These are phyloP conservation scores for Tillus elongatus DNA, from an alignment of 2,888 invertebrate genomes.

Conservation along the genomic window DNA sequence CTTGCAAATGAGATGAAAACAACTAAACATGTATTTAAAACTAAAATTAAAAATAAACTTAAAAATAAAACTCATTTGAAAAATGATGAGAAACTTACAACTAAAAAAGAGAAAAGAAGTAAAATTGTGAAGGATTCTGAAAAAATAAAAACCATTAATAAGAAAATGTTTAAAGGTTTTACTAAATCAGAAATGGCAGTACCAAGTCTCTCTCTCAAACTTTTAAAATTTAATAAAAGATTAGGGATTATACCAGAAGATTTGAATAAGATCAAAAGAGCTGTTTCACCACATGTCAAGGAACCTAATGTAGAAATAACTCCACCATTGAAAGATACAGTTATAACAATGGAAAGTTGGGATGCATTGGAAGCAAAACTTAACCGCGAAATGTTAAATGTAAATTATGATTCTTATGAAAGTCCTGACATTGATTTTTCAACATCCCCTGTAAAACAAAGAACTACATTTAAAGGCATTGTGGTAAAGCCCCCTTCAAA, in stretches of 20 bases:
- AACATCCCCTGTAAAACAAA: too few species aligned
- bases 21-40: not conserved
- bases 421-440: constrained; percentile 18
- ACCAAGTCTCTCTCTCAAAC: too few species aligned
- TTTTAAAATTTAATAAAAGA: too few species aligned
- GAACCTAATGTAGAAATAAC: constrained; percentile 8
- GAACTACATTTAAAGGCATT: too few species aligned
- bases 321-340: not conserved
- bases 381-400: constrained; percentile 29
- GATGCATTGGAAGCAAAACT: constrained; percentile 38
- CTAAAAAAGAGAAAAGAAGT: not conserved
- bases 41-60: not conserved
- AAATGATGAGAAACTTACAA: not conserved
- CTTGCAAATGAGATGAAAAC: too few species aligned
- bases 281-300: too few species aligned
- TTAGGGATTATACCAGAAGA: too few species aligned
- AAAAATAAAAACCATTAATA: not conserved
- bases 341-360: constrained; percentile 26
- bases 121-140: not conserved
- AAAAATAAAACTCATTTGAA: not conserved
- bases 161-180: not conserved
- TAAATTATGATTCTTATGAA: constrained; percentile 29
- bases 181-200: too few species aligned
- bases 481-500: too few species aligned
- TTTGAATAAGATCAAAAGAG: too few species aligned